phyloP scores from a whole-genome alignment of 2,888 invertebrate genomes.

The Spodoptera littoralis region DNA sequence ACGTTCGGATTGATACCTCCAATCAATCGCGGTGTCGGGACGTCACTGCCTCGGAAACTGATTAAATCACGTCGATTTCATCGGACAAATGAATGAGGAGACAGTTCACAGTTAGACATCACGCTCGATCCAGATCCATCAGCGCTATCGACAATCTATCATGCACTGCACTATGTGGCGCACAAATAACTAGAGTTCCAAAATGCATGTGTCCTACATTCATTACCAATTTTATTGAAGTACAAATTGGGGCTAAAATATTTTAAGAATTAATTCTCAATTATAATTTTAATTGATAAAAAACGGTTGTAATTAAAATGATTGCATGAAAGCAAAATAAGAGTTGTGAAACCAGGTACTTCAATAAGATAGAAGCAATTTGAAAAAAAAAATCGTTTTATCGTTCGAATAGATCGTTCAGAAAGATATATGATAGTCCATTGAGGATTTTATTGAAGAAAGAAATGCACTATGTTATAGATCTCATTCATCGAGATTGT shows the following conservation, averaged over 20 bases:
- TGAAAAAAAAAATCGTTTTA: conserved; percentile 34
- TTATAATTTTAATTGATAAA: conserved; percentile 26
- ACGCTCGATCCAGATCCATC: conserved; percentile 79
- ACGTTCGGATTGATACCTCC: conserved; percentile 85
- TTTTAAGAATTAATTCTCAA: conserved; percentile 33
- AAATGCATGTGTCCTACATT: conserved; percentile 31
- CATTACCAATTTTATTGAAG: not conserved
- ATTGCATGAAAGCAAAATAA: conserved; percentile 18
- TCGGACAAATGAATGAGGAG: conserved; percentile 79
- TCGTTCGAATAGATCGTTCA: conserved; percentile 21
- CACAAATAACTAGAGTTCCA: conserved; percentile 42
- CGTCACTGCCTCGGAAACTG: conserved; percentile 80
- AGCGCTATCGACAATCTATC: conserved; percentile 67
- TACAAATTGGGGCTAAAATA: too few species aligned
- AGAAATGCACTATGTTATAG: conserved; percentile 20
- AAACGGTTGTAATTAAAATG: conserved; percentile 14
- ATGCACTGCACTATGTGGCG: conserved; percentile 51
- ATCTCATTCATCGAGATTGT: conserved; percentile 26
- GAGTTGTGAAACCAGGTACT: conserved; percentile 16
- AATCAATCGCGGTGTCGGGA: conserved; percentile 82
- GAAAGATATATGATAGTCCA: conserved; percentile 26
- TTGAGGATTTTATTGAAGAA: conserved; percentile 15
- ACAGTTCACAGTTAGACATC: conserved; percentile 79
- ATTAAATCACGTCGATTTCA: conserved; percentile 87
- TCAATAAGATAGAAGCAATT: conserved; percentile 26